Percentiles rank a stretch among this genome's conserved stretches.
Conservation (phyloP, 1,140 invertebrate genomes). For the Mamestra configurata region DNA sequence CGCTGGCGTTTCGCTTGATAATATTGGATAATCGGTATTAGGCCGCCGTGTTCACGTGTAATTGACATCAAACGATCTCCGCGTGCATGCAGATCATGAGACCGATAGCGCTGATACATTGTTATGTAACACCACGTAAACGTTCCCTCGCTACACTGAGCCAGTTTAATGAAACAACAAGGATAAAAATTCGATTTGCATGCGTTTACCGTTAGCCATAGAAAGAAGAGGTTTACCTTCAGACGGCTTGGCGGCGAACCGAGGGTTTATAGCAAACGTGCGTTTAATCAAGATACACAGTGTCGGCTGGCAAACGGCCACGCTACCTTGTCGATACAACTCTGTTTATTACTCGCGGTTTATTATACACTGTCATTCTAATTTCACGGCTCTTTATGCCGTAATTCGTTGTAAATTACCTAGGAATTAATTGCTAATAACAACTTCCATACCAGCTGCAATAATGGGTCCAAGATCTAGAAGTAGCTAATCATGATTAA, state of each 20-base stretch:
- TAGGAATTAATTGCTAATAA: conserved; percentile 26
- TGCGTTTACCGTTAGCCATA: conserved; percentile 63
- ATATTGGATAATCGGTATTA: conserved; percentile 52
- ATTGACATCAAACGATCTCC: conserved; percentile 51
- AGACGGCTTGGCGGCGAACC: conserved; percentile 74
- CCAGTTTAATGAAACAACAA: conserved; percentile 39
- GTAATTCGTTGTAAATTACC: conserved; percentile 22
- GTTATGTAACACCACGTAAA: conserved; percentile 29
- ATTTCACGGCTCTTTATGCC: conserved; percentile 41
- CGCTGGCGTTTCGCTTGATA: conserved; percentile 38
- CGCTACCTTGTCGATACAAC: conserved; percentile 24
- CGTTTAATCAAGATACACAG: conserved; percentile 52
- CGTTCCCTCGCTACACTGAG: conserved; percentile 6
- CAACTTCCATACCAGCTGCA: conserved; percentile 10
- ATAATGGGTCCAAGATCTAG: conserved; percentile 14
- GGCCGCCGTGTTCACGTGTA: conserved; percentile 44
- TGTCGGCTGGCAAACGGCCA: conserved; percentile 55
- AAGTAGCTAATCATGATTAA: conserved; percentile 3
- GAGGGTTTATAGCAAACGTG: conserved; percentile 44
- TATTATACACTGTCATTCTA: conserved; percentile 52
- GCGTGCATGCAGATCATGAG: conserved; percentile 29
- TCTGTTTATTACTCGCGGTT: conserved; percentile 45
- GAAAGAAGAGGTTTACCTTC: conserved; percentile 74
- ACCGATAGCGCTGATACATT: conserved; percentile 34
- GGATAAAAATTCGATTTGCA: conserved; percentile 60